Percentiles rank a stretch among this genome's conserved stretches.
Evolutionary conservation across 2,797 vertebrate genomes (phyloP).

Genomic region (Sarcophilus harrisii): DNA sequence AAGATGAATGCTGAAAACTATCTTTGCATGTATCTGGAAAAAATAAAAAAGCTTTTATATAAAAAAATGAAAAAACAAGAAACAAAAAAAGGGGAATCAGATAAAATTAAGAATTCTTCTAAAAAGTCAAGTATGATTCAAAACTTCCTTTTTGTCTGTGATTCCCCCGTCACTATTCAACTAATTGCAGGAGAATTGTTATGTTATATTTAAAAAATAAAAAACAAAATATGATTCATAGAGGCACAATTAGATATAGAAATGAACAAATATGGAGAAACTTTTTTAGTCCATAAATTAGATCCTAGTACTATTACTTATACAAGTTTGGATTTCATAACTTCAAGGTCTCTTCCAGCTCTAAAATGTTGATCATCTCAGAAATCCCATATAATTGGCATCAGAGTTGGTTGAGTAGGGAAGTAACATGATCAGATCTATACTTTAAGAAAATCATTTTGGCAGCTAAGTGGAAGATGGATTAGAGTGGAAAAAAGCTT

Average conservation of each 20-base stretch:
- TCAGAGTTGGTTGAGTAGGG: not conserved
- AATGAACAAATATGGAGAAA: not conserved
- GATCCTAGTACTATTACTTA: not conserved
- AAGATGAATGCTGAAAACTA: too few relatives aligned
- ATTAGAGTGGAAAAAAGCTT: not conserved
- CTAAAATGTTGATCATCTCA: not conserved
- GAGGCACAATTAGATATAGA: not conserved
- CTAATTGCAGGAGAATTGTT: not conserved
- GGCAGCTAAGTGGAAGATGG: not conserved
- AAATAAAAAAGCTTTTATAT: too few relatives aligned
- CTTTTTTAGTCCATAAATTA: not conserved
- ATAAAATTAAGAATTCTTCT: not conserved
- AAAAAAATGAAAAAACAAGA: too few relatives aligned
- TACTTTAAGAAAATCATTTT: not conserved
- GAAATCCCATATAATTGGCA: not conserved
- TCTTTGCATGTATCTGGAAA: too few relatives aligned
- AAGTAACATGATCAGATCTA: not conserved
- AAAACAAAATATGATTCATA: not conserved
- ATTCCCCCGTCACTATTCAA: not conserved
- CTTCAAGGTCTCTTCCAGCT: not conserved
- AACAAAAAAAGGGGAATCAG: not conserved
- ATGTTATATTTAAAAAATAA: not conserved
- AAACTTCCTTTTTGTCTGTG: not conserved
- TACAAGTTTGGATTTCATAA: not conserved
- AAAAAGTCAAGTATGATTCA: not conserved